These are phyloP conservation scores for Mantis religiosa DNA, from an alignment of 2,888 invertebrate genomes.

Conservation along the genomic window DNA sequence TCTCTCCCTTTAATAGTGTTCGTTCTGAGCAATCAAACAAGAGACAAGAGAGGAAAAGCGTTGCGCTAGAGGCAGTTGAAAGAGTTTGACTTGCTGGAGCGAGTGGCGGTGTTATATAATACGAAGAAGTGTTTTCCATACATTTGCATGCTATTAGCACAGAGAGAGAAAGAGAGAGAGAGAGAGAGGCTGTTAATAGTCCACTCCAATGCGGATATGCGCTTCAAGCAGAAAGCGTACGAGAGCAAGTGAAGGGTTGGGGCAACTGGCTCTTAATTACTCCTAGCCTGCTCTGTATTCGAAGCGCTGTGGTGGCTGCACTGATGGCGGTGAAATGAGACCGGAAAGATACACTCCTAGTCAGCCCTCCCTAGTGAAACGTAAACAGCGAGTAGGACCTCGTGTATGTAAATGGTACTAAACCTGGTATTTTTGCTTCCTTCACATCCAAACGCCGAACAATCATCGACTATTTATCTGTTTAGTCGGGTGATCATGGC, in stretches of 20 bases:
- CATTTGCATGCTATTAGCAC: constrained; percentile 25
- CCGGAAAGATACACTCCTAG: too few species aligned
- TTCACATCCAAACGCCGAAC: background rate
- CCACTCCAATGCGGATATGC: background rate
- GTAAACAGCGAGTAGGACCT: background rate
- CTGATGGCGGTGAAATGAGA: too few species aligned
- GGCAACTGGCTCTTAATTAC: background rate
- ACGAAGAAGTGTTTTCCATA: constrained; percentile 7
- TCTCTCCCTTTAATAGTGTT: background rate
- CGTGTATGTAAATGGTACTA: background rate
- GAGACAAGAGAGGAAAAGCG: background rate
- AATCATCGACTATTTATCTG: background rate
- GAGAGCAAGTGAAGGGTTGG: background rate
- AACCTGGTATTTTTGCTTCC: background rate
- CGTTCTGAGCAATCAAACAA: constrained; percentile 1
- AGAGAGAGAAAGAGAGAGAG: background rate
- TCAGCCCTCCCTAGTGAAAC: background rate
- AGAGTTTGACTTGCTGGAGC: background rate
- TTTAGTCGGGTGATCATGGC: background rate
- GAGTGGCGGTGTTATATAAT: constrained; percentile 14
- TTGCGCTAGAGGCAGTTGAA: background rate
- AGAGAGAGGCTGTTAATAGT: background rate
- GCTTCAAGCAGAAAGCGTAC: background rate
- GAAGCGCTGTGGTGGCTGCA: too few species aligned
- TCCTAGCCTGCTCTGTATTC: background rate